Evolutionary conservation across 1,140 invertebrate genomes (phyloP), one percentile per base, ranked within the genome.

Genomic region (Zelostemma sp.): DNA sequence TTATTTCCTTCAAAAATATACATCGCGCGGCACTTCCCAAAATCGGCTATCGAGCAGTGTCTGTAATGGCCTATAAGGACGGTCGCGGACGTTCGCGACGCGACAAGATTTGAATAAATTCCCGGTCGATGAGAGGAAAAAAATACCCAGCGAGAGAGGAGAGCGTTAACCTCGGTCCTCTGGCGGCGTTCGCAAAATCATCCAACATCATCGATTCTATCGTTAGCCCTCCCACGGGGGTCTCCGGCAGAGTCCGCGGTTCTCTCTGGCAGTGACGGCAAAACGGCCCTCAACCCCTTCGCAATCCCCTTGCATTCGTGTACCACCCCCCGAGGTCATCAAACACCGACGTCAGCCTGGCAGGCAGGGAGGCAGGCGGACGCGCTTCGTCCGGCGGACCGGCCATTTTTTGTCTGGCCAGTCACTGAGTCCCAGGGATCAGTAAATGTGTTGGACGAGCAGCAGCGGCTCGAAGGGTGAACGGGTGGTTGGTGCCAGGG

Each of bases 401-500:
- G 82, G 83, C 81, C 83, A 85, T 85, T 84, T 85, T 85, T 85
- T 84, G 84, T 85, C 83, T 85, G 84, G 82, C 80, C 81, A 84
- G 83, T 85, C 81, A 84, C 82, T 84, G 82, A 83, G 82, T 84
- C 79, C 82, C 83, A 83, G 84, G 84, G 80, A 83, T 85, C 83
- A 85, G 82, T 84, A 80, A 84, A 82, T 82, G 72, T 61, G 69
- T 72, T 70, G 70, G 71, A 70, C 61, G 66, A 64, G 72, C 67
- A 72, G 64, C 59, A 61, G 72, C 67, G 74, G 64, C 59, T 69
- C 68, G 64, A 67, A 64, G 68, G 68, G 67, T 73, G 72, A 72
- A 62, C 72, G 72, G 64, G 69, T 56, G 66, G 65, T 68, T 75
- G 69, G 70, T 74, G 55, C 73, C 73, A 76, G 75, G 73, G 76